Base-by-base conservation (phyloP, 2,888 invertebrate species). In the Caenorhabditis sulstoni region DNA sequence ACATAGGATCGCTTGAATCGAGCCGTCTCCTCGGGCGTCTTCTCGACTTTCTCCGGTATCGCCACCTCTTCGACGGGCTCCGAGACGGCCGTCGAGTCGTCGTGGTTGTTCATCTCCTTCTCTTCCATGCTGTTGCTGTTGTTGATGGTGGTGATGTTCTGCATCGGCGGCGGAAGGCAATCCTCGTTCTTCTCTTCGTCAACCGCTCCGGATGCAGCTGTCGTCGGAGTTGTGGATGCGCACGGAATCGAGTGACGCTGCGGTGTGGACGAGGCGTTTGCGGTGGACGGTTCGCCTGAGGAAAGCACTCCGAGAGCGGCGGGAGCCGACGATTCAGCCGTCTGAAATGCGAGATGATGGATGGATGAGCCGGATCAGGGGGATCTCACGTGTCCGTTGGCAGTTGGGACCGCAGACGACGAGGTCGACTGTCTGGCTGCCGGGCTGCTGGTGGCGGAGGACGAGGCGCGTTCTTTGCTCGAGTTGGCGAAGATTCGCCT, bases 1-100 rank as follows among this genome's bases (percentile, higher is more conserved):
- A 96, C 96, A 92, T 94, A 96, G 87, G 86, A 82, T 74, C 86
- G 65, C 53, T 86, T 86, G 74, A 83, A 81, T 23, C 83, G 57
- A 0, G 85, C 85, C 37, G 79, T 76, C 62, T 86, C 86, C 73
- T 86, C 81, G n/a, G 85, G 85, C 16, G 76, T 83, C 55, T 82
- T 81, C 65, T 86, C 85, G 3, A 76, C 70, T 37, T 81, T 81
- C 23, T 82, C 81, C 22, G 81, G 65, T 18, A 71, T 50, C n/a
- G 71, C 64, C 8, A 23, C 39, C 8, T 64, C 64, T 64, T 64
- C 75, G 23, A 67, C 65, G 16, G 67, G 64, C 49, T 67, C 53
- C 29, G 47, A 29, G 29, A 29, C 59, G 12, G 68, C 44, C 20
- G 52, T 20, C 29, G 70, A 41, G 29, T 65, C 70, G 3, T 65